Percentiles rank a stretch among this genome's conserved stretches.
phyloP scores from a whole-genome alignment of 92 coral and sea anemone species.

The Chrysogorgia sp. region DNA sequence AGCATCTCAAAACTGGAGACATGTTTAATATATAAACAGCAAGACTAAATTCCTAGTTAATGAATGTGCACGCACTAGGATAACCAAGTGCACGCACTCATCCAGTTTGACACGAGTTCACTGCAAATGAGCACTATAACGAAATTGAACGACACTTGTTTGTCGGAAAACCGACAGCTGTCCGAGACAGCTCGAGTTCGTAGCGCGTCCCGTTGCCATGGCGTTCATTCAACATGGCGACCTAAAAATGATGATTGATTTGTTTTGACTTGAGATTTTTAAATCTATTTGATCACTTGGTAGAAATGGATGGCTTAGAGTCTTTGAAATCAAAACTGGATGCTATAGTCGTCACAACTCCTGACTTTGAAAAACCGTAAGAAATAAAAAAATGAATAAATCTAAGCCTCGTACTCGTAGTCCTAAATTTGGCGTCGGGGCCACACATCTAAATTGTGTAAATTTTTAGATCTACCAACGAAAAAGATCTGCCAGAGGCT shows the following conservation, averaged over 20 bases:
- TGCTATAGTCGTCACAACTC: conserved; percentile 19
- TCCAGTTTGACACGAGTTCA: too few relatives aligned
- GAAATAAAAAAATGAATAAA: neutral
- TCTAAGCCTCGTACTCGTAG: too few relatives aligned
- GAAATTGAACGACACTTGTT: neutral
- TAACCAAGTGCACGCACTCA: too few relatives aligned
- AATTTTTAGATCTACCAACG: conserved; percentile 9
- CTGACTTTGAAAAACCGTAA: conserved; percentile 31
- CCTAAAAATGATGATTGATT: neutral
- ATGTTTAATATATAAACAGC: too few relatives aligned
- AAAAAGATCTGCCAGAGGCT: conserved; percentile 54
- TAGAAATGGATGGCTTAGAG: conserved; percentile 29
- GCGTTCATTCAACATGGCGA: conserved; percentile 33
- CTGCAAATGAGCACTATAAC: neutral
- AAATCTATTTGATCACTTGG: neutral
- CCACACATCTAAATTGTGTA: neutral
- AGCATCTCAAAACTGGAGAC: too few relatives aligned
- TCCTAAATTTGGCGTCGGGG: neutral
- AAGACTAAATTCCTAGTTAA: too few relatives aligned
- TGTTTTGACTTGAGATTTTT: neutral
- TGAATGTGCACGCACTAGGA: too few relatives aligned
- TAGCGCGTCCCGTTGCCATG: conserved; percentile 46
- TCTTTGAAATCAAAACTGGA: conserved; percentile 34
- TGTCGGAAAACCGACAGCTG: neutral
- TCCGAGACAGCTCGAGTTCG: neutral